A percentile compares a stretch with the other conserved stretches of the same genome.
Conservation (phyloP, 2,888 invertebrate species). For the Druceiella hillmani region DNA sequence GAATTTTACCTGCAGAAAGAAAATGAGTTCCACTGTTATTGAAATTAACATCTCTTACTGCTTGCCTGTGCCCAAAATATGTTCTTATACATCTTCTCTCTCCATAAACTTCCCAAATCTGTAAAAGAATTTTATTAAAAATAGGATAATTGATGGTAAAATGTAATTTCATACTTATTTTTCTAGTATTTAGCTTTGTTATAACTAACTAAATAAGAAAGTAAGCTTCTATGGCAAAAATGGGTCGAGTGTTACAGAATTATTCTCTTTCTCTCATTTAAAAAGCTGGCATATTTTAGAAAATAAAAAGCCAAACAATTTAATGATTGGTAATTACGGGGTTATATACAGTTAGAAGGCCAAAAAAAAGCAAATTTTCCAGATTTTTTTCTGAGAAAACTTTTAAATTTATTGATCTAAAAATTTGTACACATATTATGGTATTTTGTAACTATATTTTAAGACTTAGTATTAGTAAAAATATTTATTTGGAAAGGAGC, state of each 20-base stretch:
- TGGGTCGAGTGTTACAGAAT: neutral
- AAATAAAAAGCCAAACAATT: too few species aligned
- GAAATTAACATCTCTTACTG: slow-evolving; percentile 93
- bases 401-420: too few species aligned
- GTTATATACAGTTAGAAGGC: too few species aligned
- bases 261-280: neutral
- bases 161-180: too few species aligned
- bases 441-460: too few species aligned
- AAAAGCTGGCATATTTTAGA: slow-evolving; percentile 3
- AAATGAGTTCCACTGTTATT: slow-evolving; percentile 92
- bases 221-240: neutral
- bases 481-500: too few species aligned
- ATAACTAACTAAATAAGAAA: neutral
- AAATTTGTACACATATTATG: too few species aligned
- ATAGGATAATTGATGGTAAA: slow-evolving; percentile 1
- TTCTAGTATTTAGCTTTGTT: neutral
- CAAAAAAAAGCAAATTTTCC: too few species aligned
- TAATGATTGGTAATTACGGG: too few species aligned
- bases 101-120: slow-evolving; percentile 98
- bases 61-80: slow-evolving; percentile 94
- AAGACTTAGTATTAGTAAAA: too few species aligned
- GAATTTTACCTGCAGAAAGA: slow-evolving; percentile 93
- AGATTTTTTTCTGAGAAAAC: too few species aligned
- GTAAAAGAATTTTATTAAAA: slow-evolving; percentile 19
- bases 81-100: slow-evolving; percentile 89